Base-by-base conservation (phyloP, 2,888 invertebrate genomes). In the Catocala nupta region DNA sequence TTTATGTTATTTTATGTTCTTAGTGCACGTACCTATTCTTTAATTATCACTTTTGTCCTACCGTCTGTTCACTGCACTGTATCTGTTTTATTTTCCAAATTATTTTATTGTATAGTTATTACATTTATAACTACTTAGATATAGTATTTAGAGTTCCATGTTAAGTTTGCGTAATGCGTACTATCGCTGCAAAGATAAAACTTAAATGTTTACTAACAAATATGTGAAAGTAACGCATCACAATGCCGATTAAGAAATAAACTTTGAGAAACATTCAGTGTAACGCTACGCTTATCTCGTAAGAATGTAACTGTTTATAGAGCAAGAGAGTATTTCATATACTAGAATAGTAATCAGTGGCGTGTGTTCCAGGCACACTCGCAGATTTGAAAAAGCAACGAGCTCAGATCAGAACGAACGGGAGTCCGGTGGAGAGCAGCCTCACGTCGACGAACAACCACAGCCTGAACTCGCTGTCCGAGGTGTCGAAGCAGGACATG, bases 341-440 rank as follows among this genome's bases (percentile, higher is more conserved):
- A 25, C 25, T 59, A 16, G 57, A 42, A 59, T 61, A 56, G 62
- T 80, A 63, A 77, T 70, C 53, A 70, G 33, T 56, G 52, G 49
- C 34, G 42, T 51, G 59, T 68, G 59, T 93, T 93, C 53, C 91
- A 94, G 96, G 97, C 78, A 98, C 98, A 55, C 95, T 99, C 79
- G 97, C 98, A 58, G 98, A 99, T 91, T 95, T 99, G 88, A 99
- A 99, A 94, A 98, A 98, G 89, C 98, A 98, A 86, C 95, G 99
- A 71, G 96, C 98, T 70, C 97, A 97, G 82, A 97, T 97, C 79
- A 95, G 98, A 79, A 95, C 92, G 3, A 96, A 96, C 84, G 96
- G 95, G 60, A 95, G 94, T 70, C 95, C 95, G 0, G 92, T 93
- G 4, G 94, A 94, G 73, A 93, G 83, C 68, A 92, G 90, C 81